Conservation (phyloP, 2,113 vertebrate species). For the Anas platyrhynchos region DNA sequence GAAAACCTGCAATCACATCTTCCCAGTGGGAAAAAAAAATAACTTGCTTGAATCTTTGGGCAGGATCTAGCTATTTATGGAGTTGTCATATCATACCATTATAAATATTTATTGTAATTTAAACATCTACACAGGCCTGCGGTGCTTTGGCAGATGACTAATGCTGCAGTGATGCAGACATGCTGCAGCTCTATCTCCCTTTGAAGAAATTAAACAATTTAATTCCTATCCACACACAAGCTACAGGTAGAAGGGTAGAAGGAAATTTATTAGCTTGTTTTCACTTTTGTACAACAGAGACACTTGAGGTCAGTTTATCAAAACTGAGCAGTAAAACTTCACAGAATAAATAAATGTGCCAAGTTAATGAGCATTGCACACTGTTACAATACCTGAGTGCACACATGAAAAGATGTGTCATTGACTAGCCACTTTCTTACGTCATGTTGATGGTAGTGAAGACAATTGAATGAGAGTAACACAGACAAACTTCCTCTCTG, state of each 20-base stretch:
- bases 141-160: neutral
- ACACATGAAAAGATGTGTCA: neutral
- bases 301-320: neutral
- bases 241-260: neutral
- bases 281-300: neutral
- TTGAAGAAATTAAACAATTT: neutral
- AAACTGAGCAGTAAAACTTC: neutral
- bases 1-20: neutral
- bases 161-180: neutral
- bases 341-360: neutral
- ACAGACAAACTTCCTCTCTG: neutral
- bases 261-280: neutral
- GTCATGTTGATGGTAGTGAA: neutral
- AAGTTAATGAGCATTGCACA: neutral
- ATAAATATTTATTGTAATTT: neutral
- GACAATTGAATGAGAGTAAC: neutral
- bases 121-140: neutral
- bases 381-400: neutral
- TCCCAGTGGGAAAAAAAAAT: neutral
- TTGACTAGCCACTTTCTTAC: neutral
- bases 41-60: neutral
- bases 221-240: neutral
- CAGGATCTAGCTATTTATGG: neutral
- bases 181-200: neutral
- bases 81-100: neutral